Evolutionary conservation across 2,888 invertebrate species (phyloP), one percentile per base, ranked within the genome.

Genomic region (Bibio marci): DNA sequence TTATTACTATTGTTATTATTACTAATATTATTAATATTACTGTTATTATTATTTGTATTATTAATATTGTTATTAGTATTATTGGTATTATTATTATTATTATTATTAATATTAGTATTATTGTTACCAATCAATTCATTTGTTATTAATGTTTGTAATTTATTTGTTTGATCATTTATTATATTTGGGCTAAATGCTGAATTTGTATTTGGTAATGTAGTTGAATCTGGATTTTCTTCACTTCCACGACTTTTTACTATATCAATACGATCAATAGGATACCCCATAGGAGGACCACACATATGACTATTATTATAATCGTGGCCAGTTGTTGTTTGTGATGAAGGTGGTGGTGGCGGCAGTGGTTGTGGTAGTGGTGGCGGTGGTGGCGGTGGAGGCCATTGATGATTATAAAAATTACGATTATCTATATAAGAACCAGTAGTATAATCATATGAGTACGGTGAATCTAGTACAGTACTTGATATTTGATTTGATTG

Each of bases 401-500:
- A 76, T 49, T 72, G 58, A 40, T 68, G 64, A 51, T 71, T 73
- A 47, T 75, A 72, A 49, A 74, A 74, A 50, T 76, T 76, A 33
- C 77, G 65, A 44, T 73, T 76, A 48, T 69, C 69, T 37, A 62
- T 61, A 46, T 72, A 73, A 50, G 61, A 60, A 45, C 62, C 62
- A 43, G 62, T 62, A 47, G 67, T 71, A 52, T 73, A 73, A 44
- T 73, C 73, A 44, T 73, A 72, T 22, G 72, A 60, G 46, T 73
- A 72, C 10, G 76, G 74, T 4, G 73, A 73, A 54, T 82, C 83
- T 49, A 81, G 59, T 5, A 83, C 83, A 12, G 83, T 86, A 52
- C 85, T 85, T 30, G 85, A 82, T 46, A 83, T 81, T 59, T 83
- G 83, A 53, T 82, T 81, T 53, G 80, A 85, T 59, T 86, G 85